These are phyloP conservation scores for Trogon melanurus DNA, from an alignment of 2,113 vertebrate genomes.

Conservation along the genomic window DNA sequence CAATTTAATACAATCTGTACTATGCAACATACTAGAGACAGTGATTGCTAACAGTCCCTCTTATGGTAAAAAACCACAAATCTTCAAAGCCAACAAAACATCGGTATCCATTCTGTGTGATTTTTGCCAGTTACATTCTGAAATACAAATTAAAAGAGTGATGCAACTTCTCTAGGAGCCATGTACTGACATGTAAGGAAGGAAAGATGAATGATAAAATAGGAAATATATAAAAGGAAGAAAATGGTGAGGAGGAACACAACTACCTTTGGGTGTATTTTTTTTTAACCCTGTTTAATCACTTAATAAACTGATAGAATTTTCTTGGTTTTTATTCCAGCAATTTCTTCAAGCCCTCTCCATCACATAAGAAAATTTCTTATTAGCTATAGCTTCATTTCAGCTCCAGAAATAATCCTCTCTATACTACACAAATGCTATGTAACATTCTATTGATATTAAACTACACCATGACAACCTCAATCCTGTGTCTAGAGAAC, in stretches of 20 bases:
- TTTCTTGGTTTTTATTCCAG: not conserved
- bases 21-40: not conserved
- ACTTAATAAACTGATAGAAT: not conserved
- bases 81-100: not conserved
- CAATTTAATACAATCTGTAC: not conserved
- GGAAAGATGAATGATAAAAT: not conserved
- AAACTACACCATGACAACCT: not conserved
- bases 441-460: not conserved
- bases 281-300: not conserved
- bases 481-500: not conserved
- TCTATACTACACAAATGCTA: not conserved
- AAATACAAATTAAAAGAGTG: not conserved
- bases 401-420: not conserved
- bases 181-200: not conserved
- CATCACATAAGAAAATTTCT: not conserved
- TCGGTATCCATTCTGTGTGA: not conserved
- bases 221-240: not conserved
- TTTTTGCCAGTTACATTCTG: not conserved
- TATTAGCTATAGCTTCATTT: constrained; percentile 5
- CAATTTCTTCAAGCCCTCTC: not conserved
- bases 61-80: not conserved
- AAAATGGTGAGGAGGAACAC: not conserved
- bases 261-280: not conserved
- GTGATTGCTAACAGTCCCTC: not conserved
- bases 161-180: not conserved